These are phyloP conservation scores for Chaetoderma sp. DNA, from an alignment of 2,888 invertebrate genomes.

Conservation along the genomic window DNA sequence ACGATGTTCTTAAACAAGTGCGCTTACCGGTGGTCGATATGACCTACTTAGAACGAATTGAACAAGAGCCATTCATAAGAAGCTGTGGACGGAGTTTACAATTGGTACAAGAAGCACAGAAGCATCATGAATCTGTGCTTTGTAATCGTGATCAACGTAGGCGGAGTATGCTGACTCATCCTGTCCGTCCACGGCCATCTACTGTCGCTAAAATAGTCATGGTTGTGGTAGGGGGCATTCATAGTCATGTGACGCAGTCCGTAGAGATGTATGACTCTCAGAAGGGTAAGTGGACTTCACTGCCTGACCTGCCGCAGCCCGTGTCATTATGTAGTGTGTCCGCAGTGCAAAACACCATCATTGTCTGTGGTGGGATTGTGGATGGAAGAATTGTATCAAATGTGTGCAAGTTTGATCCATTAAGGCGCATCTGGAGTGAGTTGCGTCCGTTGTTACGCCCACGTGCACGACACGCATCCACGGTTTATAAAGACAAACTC, in stretches of 20 bases:
- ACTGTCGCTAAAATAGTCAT: slow-evolving; percentile 67
- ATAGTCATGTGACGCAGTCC: slow-evolving; percentile 49
- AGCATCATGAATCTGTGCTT: slow-evolving; percentile 56
- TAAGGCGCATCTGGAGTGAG: slow-evolving; percentile 57
- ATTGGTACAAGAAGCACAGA: slow-evolving; percentile 57
- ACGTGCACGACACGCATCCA: slow-evolving; percentile 64
- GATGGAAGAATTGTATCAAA: slow-evolving; percentile 58
- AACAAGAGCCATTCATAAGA: slow-evolving; percentile 52
- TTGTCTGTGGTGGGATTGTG: slow-evolving; percentile 64
- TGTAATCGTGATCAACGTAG: slow-evolving; percentile 60
- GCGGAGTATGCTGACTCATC: slow-evolving; percentile 60
- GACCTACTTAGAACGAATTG: slow-evolving; percentile 52
- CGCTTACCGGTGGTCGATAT: slow-evolving; percentile 61
- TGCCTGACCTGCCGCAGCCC: slow-evolving; percentile 59
- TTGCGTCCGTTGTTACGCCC: slow-evolving; percentile 58
- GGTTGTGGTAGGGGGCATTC: slow-evolving; percentile 57
- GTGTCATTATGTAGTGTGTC: slow-evolving; percentile 61
- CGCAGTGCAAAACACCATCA: slow-evolving; percentile 59
- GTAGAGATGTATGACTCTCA: slow-evolving; percentile 66
- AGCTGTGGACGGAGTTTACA: slow-evolving; percentile 51
- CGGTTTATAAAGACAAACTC: slow-evolving; percentile 53
- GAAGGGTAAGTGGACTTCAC: slow-evolving; percentile 62
- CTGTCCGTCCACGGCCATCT: slow-evolving; percentile 63
- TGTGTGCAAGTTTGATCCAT: slow-evolving; percentile 65
- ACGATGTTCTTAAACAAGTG: slow-evolving; percentile 54